phyloP scores from a whole-genome alignment of 35 echinoderm and acorn worm genomes.

The Lytechinus pictus region DNA sequence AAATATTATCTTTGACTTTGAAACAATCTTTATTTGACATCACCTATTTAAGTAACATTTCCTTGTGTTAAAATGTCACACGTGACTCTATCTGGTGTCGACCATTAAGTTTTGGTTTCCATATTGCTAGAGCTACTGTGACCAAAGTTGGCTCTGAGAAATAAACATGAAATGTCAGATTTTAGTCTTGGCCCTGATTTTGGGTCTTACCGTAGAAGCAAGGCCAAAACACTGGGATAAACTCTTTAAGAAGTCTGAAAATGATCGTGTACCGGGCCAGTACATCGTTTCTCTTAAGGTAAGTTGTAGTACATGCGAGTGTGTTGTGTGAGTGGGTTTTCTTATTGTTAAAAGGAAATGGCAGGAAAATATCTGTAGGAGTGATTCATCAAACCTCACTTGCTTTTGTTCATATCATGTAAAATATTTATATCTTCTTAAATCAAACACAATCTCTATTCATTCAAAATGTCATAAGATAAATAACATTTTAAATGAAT shows the following conservation, averaged over 20 bases:
- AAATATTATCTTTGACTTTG: no score
- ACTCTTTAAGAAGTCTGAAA: not conserved
- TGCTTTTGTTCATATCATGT: no score
- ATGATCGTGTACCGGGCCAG: slow-evolving; percentile 8
- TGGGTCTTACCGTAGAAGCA: not conserved
- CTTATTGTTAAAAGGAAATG: not conserved
- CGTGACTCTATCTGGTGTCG: no score
- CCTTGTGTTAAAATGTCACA: no score
- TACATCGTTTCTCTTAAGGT: slow-evolving; percentile 23
- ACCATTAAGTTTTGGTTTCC: no score
- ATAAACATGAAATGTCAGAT: not conserved
- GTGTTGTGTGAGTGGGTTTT: not conserved
- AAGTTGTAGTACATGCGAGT: not conserved
- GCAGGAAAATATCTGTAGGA: not conserved
- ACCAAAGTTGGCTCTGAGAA: not conserved
- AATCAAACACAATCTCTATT: not conserved
- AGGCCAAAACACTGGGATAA: not conserved
- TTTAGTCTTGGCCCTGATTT: not conserved
- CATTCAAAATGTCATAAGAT: not conserved
- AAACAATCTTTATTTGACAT: no score
- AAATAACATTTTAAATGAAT: not conserved
- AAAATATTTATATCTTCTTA: not conserved
- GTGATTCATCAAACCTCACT: no score
- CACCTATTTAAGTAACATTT: no score
- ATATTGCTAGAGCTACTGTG: not conserved